phyloP scores from a whole-genome alignment of 2,113 vertebrate species.

The Leucoraja erinaceus region DNA sequence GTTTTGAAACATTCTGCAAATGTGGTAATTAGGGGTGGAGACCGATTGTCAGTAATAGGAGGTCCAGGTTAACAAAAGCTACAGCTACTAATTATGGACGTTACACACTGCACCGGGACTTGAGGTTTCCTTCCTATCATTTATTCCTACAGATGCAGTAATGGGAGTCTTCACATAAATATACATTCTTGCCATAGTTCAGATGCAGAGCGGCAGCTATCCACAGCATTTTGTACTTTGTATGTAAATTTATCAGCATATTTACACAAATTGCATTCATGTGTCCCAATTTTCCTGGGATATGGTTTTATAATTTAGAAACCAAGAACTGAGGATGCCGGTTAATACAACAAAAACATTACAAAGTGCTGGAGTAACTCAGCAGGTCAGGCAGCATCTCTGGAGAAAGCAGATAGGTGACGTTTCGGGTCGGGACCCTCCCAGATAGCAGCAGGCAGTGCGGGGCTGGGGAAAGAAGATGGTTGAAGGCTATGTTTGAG shows the following conservation, averaged over 20 bases:
- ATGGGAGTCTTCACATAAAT: constrained; percentile 19
- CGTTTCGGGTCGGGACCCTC: no score
- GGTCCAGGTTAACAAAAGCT: constrained; percentile 81
- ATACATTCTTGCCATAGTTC: background rate
- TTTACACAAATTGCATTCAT: background rate
- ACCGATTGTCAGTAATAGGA: constrained; percentile 63
- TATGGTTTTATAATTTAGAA: background rate
- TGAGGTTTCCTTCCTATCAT: constrained; percentile 83
- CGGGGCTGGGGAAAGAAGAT: no score
- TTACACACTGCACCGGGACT: constrained; percentile 64
- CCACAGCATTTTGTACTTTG: background rate
- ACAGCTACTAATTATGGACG: constrained; percentile 72
- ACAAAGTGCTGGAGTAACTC: no score
- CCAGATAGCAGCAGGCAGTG: no score
- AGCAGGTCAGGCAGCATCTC: no score
- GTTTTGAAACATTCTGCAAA: constrained; percentile 68
- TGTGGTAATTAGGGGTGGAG: constrained; percentile 81
- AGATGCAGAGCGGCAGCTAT: background rate
- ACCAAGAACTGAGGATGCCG: no score
- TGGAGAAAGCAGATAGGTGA: no score
- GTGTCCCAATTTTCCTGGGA: background rate
- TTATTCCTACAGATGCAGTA: constrained; percentile 69
- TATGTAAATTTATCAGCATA: background rate
- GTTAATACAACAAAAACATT: no score
- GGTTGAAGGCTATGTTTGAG: no score